Percentiles rank a stretch among this genome's conserved stretches.
These are phyloP conservation scores for Encarsia formosa DNA, from an alignment of 2,888 invertebrate species.

Conservation along the genomic window DNA sequence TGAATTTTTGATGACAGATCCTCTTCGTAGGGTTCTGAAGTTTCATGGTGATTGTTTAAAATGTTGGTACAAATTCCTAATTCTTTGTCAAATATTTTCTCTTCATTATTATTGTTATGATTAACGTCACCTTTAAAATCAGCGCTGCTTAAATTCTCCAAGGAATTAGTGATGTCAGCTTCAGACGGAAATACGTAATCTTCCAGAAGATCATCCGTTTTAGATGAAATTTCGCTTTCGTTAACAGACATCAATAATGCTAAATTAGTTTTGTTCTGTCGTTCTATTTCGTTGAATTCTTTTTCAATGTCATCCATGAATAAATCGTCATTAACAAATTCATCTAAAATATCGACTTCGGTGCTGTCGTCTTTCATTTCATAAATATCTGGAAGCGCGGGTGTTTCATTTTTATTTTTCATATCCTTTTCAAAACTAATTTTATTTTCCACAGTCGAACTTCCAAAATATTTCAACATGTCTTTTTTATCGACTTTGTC, in stretches of 20 bases:
- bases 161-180: neutral
- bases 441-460: constrained; percentile 11
- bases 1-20: too few species aligned
- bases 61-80: too few species aligned
- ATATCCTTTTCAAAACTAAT: neutral
- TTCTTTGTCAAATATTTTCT: too few species aligned
- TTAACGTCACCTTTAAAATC: too few species aligned
- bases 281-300: constrained; percentile 22
- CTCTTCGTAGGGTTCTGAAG: too few species aligned
- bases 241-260: constrained; percentile 10
- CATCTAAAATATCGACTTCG: constrained; percentile 10
- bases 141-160: too few species aligned
- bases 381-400: constrained; percentile 4
- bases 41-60: too few species aligned
- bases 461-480: constrained; percentile 42
- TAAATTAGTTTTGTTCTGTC: constrained; percentile 21
- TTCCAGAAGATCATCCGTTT: too few species aligned
- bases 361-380: constrained; percentile 32
- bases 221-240: too few species aligned
- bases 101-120: too few species aligned
- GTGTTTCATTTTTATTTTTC: neutral
- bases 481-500: constrained; percentile 42
- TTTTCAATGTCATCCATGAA: constrained; percentile 18
- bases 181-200: too few species aligned
- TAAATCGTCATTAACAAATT: neutral